A percentile compares a stretch with the other conserved stretches of the same genome.
Evolutionary conservation across 2,113 vertebrate genomes (phyloP).

Genomic region (Regulus satrapa): DNA sequence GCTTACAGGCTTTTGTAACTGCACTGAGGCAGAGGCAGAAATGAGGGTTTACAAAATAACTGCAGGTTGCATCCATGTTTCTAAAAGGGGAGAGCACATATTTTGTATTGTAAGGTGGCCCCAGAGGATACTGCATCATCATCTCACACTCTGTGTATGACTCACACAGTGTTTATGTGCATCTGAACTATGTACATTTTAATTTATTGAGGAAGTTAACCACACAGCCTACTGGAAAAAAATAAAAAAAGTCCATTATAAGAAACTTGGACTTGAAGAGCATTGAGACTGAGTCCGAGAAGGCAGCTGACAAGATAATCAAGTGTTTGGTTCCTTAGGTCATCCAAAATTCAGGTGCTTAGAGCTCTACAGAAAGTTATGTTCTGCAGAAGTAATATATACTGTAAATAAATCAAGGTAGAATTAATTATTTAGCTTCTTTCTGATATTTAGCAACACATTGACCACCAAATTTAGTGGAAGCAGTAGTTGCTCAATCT

Average conservation of each 20-base stretch:
- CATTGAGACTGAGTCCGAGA: neutral
- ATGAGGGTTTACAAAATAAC: neutral
- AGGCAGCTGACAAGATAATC: slow-evolving; percentile 12
- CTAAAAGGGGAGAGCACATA: neutral
- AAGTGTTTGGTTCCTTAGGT: neutral
- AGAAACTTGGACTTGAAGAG: neutral
- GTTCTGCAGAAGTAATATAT: neutral
- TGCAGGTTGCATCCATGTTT: neutral
- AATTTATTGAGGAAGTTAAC: slow-evolving; percentile 16
- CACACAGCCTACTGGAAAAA: neutral
- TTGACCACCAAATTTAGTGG: neutral
- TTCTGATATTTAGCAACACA: neutral
- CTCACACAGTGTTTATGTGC: neutral
- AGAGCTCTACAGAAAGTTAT: neutral
- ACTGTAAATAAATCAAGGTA: slow-evolving; percentile 13
- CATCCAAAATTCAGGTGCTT: slow-evolving; percentile 16
- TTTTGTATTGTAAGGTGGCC: neutral
- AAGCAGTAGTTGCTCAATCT: neutral
- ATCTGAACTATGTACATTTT: neutral
- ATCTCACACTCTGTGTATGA: neutral
- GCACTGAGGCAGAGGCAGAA: neutral
- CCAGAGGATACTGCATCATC: neutral
- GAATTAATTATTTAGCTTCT: slow-evolving; percentile 16
- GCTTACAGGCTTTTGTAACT: neutral
- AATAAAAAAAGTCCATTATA: neutral